These are phyloP conservation scores for Poeciliopsis paucimaculata DNA, from an alignment of 2,797 vertebrate species.

Conservation along the genomic window DNA sequence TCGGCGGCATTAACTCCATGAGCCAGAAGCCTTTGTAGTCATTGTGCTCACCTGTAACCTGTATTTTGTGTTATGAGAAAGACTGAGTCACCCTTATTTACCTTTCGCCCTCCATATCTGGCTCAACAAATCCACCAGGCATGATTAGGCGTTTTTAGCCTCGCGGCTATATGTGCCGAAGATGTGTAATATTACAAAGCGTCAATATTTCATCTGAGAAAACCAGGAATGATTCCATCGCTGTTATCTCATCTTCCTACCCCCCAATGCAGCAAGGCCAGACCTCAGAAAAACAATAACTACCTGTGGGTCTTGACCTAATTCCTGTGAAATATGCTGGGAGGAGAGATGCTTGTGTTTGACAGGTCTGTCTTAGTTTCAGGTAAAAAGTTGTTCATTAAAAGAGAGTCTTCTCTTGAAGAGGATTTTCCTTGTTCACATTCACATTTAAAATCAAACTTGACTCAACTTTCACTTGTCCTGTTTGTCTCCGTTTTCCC, in stretches of 20 bases:
- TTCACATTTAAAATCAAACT: not conserved
- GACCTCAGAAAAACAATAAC: constrained; percentile 36
- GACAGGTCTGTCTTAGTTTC: constrained; percentile 32
- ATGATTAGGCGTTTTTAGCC: constrained; percentile 31
- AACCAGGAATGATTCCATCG: constrained; percentile 2
- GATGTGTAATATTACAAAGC: not conserved
- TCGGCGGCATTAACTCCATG: constrained; percentile 41
- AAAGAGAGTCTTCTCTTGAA: constrained; percentile 22
- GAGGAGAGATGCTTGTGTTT: constrained; percentile 20
- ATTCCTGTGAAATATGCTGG: constrained; percentile 45
- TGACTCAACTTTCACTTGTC: not conserved
- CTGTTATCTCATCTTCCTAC: constrained; percentile 5
- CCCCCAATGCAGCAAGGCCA: not conserved
- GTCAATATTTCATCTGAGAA: constrained; percentile 18
- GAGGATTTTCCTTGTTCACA: not conserved
- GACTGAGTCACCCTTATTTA: constrained; percentile 37
- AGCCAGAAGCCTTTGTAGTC: constrained; percentile 49
- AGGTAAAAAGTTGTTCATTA: constrained; percentile 40
- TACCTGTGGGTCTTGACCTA: constrained; percentile 51
- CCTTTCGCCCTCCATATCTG: constrained; percentile 15
- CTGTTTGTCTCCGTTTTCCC: not conserved
- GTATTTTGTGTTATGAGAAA: constrained; percentile 45
- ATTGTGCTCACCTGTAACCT: constrained; percentile 35
- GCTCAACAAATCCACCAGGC: constrained; percentile 38
- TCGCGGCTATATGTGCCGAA: not conserved